A percentile compares a stretch with the other conserved stretches of the same genome.
These are phyloP conservation scores for Eufriesea mexicana DNA, from an alignment of 1,140 invertebrate species.

Conservation along the genomic window DNA sequence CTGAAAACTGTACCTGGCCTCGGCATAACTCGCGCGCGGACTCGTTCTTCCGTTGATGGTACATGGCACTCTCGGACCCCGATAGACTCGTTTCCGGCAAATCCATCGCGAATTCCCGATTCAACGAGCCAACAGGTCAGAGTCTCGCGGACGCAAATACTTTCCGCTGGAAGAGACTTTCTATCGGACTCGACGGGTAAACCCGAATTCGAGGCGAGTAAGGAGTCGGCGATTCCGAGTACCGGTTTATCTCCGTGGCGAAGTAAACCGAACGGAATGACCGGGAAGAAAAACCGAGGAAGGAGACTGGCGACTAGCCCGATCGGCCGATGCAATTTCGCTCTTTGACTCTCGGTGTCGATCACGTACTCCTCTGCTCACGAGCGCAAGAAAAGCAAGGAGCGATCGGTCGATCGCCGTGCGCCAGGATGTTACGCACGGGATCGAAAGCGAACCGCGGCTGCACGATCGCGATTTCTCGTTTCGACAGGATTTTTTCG, in stretches of 20 bases:
- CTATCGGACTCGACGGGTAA: too few relatives aligned
- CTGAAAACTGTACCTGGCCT: slow-evolving; percentile 55
- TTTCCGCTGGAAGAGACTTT: background rate
- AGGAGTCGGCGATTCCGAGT: too few relatives aligned
- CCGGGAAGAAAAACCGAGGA: background rate
- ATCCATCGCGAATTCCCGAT: slow-evolving; percentile 14
- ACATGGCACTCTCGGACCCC: background rate
- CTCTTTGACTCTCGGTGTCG: slow-evolving; percentile 36
- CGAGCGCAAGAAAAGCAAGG: slow-evolving; percentile 19
- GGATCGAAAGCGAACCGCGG: slow-evolving; percentile 33
- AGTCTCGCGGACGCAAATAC: background rate
- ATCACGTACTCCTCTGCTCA: slow-evolving; percentile 49
- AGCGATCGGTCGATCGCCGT: background rate
- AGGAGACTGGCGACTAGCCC: background rate
- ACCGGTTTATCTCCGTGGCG: too few relatives aligned
- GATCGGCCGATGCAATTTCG: slow-evolving; percentile 19
- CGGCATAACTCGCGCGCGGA: slow-evolving; percentile 19
- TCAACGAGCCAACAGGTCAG: too few relatives aligned
- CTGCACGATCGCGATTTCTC: too few relatives aligned
- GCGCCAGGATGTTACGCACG: slow-evolving; percentile 44
- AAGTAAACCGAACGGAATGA: too few relatives aligned
- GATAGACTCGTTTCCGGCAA: background rate
- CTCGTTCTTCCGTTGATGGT: slow-evolving; percentile 14
- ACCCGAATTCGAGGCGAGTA: too few relatives aligned
- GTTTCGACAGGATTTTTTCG: slow-evolving; percentile 33